A percentile compares a stretch with the other conserved stretches of the same genome.
These are phyloP conservation scores for Dolomedes plantarius DNA, from an alignment of 2,888 invertebrate genomes.

Conservation along the genomic window DNA sequence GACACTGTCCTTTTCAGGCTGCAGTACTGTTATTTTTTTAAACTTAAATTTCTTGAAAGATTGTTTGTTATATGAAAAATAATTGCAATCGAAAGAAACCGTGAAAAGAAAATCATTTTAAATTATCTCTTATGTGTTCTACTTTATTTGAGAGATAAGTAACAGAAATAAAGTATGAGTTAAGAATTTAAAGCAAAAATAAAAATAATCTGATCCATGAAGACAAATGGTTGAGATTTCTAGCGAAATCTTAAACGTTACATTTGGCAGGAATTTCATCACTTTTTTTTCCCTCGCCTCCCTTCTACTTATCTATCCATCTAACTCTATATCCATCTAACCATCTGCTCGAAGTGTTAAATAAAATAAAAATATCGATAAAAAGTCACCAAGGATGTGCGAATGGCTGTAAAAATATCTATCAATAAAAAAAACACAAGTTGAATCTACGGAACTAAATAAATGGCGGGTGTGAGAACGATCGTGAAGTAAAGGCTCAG, in stretches of 20 bases:
- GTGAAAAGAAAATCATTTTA: too few relatives aligned
- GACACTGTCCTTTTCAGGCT: too few relatives aligned
- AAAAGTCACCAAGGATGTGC: conserved; percentile 20
- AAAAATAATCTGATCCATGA: conserved; percentile 47
- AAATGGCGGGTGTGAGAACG: conserved; percentile 30
- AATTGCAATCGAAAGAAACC: too few relatives aligned
- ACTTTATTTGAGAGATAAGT: too few relatives aligned
- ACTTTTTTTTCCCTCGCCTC: conserved; percentile 24
- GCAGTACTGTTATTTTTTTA: too few relatives aligned
- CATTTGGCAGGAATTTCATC: conserved; percentile 24
- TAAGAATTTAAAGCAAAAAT: neutral
- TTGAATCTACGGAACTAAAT: neutral
- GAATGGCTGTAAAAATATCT: conserved; percentile 25
- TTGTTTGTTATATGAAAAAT: too few relatives aligned
- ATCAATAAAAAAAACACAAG: conserved; percentile 36
- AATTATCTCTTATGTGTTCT: too few relatives aligned
- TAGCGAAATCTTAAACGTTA: conserved; percentile 48
- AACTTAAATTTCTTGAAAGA: too few relatives aligned
- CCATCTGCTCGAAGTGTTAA: conserved; percentile 23
- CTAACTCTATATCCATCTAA: conserved; percentile 19
- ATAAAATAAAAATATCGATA: conserved; percentile 58
- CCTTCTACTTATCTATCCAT: conserved; percentile 19
- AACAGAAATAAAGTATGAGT: too few relatives aligned
- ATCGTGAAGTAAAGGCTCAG: neutral
- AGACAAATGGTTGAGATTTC: conserved; percentile 58